Percentiles rank a stretch among this genome's conserved stretches.
Conservation (phyloP, 2,888 invertebrate genomes). For the Torymus tubicola region DNA sequence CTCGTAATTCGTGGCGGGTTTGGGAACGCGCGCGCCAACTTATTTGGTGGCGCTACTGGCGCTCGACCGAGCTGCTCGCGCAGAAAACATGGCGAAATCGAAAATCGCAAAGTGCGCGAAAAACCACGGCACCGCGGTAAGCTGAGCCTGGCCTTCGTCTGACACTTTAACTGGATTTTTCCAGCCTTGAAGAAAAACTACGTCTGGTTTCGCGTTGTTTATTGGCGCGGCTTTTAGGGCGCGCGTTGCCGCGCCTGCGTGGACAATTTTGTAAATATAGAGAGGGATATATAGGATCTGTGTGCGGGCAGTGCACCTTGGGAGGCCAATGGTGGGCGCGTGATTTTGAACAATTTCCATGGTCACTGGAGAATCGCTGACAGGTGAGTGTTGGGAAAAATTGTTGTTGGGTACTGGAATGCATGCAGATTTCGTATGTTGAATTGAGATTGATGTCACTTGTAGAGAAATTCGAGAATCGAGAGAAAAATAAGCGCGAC, state of each 20-base stretch:
- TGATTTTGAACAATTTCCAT: slow-evolving; percentile 77
- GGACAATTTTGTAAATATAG: too few relatives aligned
- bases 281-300: too few relatives aligned
- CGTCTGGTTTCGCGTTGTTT: background rate
- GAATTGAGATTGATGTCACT: background rate
- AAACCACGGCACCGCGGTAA: slow-evolving; percentile 30
- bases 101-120: slow-evolving; percentile 72
- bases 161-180: too few relatives aligned
- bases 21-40: too few relatives aligned
- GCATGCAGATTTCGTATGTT: background rate
- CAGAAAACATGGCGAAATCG: slow-evolving; percentile 70
- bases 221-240: too few relatives aligned
- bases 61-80: slow-evolving; percentile 62
- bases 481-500: slow-evolving; percentile 55
- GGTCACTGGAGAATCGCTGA: slow-evolving; percentile 57
- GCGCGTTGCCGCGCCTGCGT: too few relatives aligned
- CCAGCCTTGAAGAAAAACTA: too few relatives aligned
- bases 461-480: slow-evolving; percentile 32
- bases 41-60: too few relatives aligned
- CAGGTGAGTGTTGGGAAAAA: background rate
- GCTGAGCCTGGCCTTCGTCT: too few relatives aligned
- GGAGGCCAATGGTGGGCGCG: slow-evolving; percentile 78
- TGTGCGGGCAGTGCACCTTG: slow-evolving; percentile 70
- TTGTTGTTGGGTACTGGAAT: background rate
- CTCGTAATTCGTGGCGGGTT: too few relatives aligned